A percentile compares a stretch with the other conserved stretches of the same genome.
These are phyloP conservation scores for Pharmacophagus antenor DNA, from an alignment of 2,888 invertebrate genomes.

Conservation along the genomic window DNA sequence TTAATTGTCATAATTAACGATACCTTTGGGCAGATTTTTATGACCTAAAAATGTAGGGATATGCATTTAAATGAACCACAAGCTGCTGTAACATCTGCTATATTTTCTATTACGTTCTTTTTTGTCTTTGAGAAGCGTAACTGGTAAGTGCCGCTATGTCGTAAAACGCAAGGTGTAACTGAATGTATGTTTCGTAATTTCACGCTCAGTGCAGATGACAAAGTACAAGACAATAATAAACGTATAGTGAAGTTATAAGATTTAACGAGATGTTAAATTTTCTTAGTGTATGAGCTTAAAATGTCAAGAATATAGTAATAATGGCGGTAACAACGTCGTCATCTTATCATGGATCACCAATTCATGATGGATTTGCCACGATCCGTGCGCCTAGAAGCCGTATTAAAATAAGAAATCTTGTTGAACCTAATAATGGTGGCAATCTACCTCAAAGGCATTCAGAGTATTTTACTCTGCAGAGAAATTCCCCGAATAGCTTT, in stretches of 20 bases:
- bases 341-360: slow-evolving; percentile 79
- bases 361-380: slow-evolving; percentile 94
- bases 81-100: slow-evolving; percentile 29
- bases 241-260: slow-evolving; percentile 7
- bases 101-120: slow-evolving; percentile 23
- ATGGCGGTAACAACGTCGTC: slow-evolving; percentile 72
- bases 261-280: slow-evolving; percentile 27
- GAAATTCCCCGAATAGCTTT: slow-evolving; percentile 67
- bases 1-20: slow-evolving; percentile 19
- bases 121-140: slow-evolving; percentile 34
- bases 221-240: slow-evolving; percentile 36
- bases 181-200: slow-evolving; percentile 53
- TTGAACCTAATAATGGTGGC: slow-evolving; percentile 64
- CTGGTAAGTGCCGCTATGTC: slow-evolving; percentile 43
- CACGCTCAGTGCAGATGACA: slow-evolving; percentile 54
- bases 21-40: slow-evolving; percentile 14
- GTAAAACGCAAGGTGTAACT: slow-evolving; percentile 42
- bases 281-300: slow-evolving; percentile 30
- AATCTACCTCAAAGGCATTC: slow-evolving; percentile 77
- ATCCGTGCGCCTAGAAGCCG: slow-evolving; percentile 84
- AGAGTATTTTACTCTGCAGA: slow-evolving; percentile 75
- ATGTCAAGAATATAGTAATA: slow-evolving; percentile 33
- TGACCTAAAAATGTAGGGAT: slow-evolving; percentile 32
- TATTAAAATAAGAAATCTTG: slow-evolving; percentile 73
- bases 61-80: slow-evolving; percentile 41